Percentiles rank a stretch among this genome's conserved stretches.
Evolutionary conservation across 2,888 invertebrate genomes (phyloP).

Genomic region (Xylota segnis): DNA sequence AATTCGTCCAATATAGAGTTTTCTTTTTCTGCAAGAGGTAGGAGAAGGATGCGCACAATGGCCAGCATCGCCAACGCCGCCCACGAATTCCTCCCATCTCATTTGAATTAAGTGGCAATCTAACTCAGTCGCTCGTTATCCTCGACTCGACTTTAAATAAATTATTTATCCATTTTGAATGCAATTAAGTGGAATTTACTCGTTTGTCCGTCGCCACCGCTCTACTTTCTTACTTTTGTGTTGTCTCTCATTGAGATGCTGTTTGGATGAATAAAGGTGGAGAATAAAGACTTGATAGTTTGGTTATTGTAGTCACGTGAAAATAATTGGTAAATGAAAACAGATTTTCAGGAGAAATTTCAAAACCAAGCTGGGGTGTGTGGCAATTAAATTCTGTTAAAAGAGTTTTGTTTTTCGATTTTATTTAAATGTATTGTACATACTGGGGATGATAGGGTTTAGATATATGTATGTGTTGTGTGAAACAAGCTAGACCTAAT

Average conservation of each 20-base stretch:
- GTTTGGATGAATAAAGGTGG: background rate
- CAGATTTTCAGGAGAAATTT: background rate
- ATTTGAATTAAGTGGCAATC: constrained; percentile 68
- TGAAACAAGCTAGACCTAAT: no score
- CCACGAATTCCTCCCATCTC: constrained; percentile 23
- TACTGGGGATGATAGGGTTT: no score
- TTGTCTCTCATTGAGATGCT: background rate
- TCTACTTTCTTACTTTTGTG: background rate
- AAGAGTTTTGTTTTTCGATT: background rate
- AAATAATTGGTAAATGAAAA: constrained; percentile 1
- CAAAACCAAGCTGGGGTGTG: background rate
- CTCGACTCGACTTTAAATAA: constrained; percentile 73
- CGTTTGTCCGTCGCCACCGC: background rate
- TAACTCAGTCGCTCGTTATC: constrained; percentile 53
- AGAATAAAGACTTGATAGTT: background rate
- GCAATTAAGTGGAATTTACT: constrained; percentile 70
- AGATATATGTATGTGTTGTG: no score
- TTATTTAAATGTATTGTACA: background rate
- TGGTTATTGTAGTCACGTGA: constrained; percentile 13
- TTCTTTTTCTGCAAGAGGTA: background rate
- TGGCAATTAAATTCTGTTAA: background rate
- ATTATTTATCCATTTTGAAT: constrained; percentile 78
- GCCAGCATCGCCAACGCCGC: background rate
- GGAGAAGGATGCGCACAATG: constrained; percentile 7
- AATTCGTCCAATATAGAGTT: background rate